Evolutionary conservation across 2,797 vertebrate genomes (phyloP).

Genomic region (Myotis pilosus): DNA sequence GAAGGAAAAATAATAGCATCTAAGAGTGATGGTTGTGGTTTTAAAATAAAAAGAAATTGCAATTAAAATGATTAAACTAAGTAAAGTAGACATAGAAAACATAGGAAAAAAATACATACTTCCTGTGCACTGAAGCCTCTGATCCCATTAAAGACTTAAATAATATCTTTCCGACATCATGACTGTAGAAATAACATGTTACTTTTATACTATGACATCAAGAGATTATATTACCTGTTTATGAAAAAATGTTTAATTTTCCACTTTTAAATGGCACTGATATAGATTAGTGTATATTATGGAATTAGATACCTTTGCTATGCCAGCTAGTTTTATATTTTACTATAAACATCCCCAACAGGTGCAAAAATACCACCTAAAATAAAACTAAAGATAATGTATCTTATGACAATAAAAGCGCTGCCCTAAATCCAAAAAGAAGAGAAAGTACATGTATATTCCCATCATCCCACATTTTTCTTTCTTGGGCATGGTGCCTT

Average conservation of each 20-base stretch:
- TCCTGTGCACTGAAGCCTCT: constrained; percentile 73
- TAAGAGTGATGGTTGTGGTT: constrained; percentile 6
- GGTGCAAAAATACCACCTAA: constrained; percentile 75
- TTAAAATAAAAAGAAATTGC: constrained; percentile 60
- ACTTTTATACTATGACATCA: constrained; percentile 80
- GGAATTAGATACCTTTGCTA: constrained; percentile 71
- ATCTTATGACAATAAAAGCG: constrained; percentile 48
- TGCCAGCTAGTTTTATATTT: constrained; percentile 66
- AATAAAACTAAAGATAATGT: constrained; percentile 63
- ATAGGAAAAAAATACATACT: constrained; percentile 70
- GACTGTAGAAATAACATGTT: constrained; percentile 80
- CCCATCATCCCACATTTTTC: constrained; percentile 25
- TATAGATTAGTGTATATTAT: constrained; percentile 58
- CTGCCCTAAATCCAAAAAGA: constrained; percentile 28
- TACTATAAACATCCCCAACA: constrained; percentile 72
- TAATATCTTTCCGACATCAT: constrained; percentile 82
- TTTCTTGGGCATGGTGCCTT: constrained; percentile 62
- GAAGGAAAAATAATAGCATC: constrained; percentile 48
- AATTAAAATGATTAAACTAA: constrained; percentile 74
- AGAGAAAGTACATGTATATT: constrained; percentile 35
- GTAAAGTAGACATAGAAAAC: constrained; percentile 75
- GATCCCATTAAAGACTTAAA: constrained; percentile 80
- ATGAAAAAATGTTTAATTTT: constrained; percentile 77
- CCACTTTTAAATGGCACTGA: constrained; percentile 73
- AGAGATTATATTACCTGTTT: constrained; percentile 78